These are phyloP conservation scores for Drosophila vallismaia DNA, from an alignment of 2,888 invertebrate genomes.

Conservation along the genomic window DNA sequence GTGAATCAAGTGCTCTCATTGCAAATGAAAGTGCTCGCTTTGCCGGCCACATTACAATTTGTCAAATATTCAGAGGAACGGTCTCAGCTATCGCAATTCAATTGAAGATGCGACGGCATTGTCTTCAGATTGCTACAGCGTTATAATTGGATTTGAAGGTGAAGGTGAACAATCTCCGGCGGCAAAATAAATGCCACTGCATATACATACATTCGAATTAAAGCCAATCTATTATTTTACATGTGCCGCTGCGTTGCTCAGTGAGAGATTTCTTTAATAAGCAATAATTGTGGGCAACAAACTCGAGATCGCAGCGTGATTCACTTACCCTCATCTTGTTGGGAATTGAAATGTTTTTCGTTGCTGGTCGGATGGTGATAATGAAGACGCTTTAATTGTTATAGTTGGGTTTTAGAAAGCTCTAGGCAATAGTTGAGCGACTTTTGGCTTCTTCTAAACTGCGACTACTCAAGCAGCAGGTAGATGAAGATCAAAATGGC, in stretches of 20 bases:
- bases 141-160: conserved; percentile 38
- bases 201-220: conserved; percentile 41
- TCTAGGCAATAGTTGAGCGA: conserved; percentile 33
- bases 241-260: conserved; percentile 46
- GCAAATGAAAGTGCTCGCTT: conserved; percentile 70
- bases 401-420: conserved; percentile 33
- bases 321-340: conserved; percentile 66
- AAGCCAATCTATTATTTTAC: conserved; percentile 27
- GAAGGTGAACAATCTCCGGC: conserved; percentile 40
- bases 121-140: conserved; percentile 34
- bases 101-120: conserved; percentile 64
- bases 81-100: conserved; percentile 51
- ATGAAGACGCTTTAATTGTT: conserved; percentile 15
- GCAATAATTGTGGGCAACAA: conserved; percentile 57
- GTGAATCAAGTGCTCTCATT: conserved; percentile 65
- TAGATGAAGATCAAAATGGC: conserved; percentile 81
- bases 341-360: conserved; percentile 14
- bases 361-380: conserved; percentile 9
- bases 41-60: conserved; percentile 63
- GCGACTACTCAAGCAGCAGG: conserved; percentile 74
- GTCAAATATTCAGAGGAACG: conserved; percentile 55
- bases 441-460: conserved; percentile 34
- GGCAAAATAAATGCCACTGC: conserved; percentile 23
- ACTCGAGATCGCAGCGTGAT: conserved; percentile 22
- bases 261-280: conserved; percentile 33